A percentile compares a stretch with the other conserved stretches of the same genome.
Evolutionary conservation across 53 echinoderm and acorn worm species (phyloP).

Genomic region (Holothuria scabra): DNA sequence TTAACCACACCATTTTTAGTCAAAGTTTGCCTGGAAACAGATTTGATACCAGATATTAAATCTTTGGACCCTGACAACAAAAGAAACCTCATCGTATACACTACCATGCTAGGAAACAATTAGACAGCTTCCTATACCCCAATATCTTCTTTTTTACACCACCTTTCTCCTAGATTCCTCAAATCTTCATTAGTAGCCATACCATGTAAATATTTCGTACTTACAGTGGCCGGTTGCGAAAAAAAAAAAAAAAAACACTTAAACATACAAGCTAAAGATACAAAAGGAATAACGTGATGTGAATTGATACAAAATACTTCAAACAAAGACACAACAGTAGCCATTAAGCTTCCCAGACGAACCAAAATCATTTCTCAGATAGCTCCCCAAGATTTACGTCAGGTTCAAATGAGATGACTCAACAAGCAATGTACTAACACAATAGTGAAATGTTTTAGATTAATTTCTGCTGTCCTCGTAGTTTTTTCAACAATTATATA

Average conservation of each 20-base stretch:
- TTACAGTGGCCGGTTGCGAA: background rate
- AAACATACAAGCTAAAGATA: background rate
- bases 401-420: too few species aligned
- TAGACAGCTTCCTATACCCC: background rate
- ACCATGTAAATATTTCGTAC: background rate
- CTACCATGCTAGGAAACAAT: background rate
- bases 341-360: background rate
- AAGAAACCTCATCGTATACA: background rate
- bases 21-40: background rate
- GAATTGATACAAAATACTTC: too few species aligned
- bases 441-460: too few species aligned
- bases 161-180: too few species aligned
- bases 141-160: conserved; percentile 41
- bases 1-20: background rate
- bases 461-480: too few species aligned
- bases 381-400: too few species aligned
- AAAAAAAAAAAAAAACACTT: background rate
- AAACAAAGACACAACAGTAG: background rate
- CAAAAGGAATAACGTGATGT: background rate
- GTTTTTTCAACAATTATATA: too few species aligned
- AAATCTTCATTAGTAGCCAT: background rate
- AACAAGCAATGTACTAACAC: too few species aligned
- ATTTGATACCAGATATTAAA: background rate
- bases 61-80: background rate
- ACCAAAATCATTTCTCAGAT: background rate